Evolutionary conservation across 2,888 invertebrate species (phyloP).

Genomic region (Acanthosoma haemorrhoidale): DNA sequence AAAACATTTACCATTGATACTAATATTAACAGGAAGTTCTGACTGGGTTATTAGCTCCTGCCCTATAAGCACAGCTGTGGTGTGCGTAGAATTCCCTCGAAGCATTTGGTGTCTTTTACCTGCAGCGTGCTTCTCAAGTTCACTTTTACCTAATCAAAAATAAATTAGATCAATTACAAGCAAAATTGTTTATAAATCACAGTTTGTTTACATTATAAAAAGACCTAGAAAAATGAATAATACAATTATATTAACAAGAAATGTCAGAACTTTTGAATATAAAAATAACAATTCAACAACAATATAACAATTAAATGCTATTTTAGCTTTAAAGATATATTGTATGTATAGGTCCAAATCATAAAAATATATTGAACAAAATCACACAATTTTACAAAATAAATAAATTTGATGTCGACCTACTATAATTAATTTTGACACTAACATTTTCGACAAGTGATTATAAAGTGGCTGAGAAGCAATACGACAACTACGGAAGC

Average conservation of each 20-base stretch:
- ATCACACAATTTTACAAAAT: no score
- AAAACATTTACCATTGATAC: slow-evolving; percentile 13
- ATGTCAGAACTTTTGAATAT: background rate
- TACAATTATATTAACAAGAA: no score
- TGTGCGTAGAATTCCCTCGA: background rate
- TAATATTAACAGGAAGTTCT: slow-evolving; percentile 19
- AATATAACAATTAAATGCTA: background rate
- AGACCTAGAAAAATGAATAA: background rate
- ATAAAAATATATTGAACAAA: no score
- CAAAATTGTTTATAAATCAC: no score
- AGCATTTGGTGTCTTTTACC: slow-evolving; percentile 42
- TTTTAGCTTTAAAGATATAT: background rate
- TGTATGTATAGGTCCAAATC: no score
- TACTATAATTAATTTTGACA: no score
- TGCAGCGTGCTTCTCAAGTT: slow-evolving; percentile 44
- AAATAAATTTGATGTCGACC: no score
- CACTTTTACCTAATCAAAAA: slow-evolving; percentile 40
- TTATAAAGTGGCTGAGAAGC: no score
- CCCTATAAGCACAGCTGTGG: slow-evolving; percentile 15
- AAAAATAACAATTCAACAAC: background rate
- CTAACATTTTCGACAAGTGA: no score
- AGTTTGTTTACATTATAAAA: background rate
- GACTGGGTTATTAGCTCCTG: slow-evolving; percentile 16
- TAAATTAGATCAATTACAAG: no score
- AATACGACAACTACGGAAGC: no score